A percentile compares a stretch with the other conserved stretches of the same genome.
These are phyloP conservation scores for Sussaba pulchella DNA, from an alignment of 2,888 invertebrate genomes.

Conservation along the genomic window DNA sequence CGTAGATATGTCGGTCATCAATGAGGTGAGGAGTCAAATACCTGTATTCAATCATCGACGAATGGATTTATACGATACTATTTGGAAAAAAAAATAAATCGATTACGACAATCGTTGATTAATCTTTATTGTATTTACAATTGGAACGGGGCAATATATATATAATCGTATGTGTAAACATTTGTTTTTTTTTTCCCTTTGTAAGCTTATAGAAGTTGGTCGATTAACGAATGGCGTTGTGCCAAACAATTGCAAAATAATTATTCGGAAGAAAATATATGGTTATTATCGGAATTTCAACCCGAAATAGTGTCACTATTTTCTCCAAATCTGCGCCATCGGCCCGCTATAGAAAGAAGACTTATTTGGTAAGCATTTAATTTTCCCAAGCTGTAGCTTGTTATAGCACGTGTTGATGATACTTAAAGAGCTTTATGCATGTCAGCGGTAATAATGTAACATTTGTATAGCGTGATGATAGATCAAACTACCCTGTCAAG, in stretches of 20 bases:
- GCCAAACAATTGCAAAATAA: slow-evolving; percentile 39
- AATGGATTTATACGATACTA: slow-evolving; percentile 80
- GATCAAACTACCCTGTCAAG: no score
- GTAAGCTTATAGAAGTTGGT: slow-evolving; percentile 79
- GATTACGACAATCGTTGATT: slow-evolving; percentile 64
- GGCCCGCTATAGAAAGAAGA: neutral
- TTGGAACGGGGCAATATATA: slow-evolving; percentile 67
- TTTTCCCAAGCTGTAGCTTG: slow-evolving; percentile 31
- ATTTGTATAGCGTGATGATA: neutral
- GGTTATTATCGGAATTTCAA: neutral
- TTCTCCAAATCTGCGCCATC: no score
- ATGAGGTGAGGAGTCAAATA: slow-evolving; percentile 93
- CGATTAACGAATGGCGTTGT: slow-evolving; percentile 71
- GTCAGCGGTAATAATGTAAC: neutral
- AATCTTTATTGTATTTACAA: slow-evolving; percentile 73
- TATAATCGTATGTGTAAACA: slow-evolving; percentile 66
- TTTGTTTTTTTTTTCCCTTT: slow-evolving; percentile 70
- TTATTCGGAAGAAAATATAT: neutral
- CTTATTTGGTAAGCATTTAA: slow-evolving; percentile 34
- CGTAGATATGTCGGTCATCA: slow-evolving; percentile 90
- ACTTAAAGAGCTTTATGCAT: no score
- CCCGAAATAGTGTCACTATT: no score
- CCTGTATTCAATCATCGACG: slow-evolving; percentile 91
- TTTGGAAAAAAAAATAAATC: slow-evolving; percentile 73
- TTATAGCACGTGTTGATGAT: neutral